These are phyloP conservation scores for Coracopsis vasa DNA, from an alignment of 2,113 vertebrate genomes.

Conservation along the genomic window DNA sequence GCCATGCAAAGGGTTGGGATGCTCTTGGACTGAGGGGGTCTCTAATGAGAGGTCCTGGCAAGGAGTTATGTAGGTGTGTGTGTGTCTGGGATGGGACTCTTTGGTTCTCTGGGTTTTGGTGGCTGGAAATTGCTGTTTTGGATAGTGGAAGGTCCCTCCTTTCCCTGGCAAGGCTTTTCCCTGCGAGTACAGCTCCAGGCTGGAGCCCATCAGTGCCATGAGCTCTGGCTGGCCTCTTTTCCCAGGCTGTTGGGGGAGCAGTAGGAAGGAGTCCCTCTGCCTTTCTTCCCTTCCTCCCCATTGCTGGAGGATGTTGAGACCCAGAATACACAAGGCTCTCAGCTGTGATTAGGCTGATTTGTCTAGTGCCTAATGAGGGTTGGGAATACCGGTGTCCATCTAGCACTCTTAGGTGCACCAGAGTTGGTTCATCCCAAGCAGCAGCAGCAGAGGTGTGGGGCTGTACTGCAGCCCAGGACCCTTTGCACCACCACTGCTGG, in stretches of 20 bases:
- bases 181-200: not conserved
- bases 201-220: not conserved
- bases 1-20: not conserved
- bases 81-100: not conserved
- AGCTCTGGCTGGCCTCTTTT: not conserved
- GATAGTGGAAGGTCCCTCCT: not conserved
- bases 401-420: fast-evolving
- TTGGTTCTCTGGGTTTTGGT: not conserved
- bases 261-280: not conserved
- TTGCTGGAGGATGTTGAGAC: not conserved
- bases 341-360: not conserved
- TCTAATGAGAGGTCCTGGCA: not conserved
- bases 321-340: not conserved
- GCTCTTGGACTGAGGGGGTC: not conserved
- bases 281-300: not conserved
- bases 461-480: not conserved
- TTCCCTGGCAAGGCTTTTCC: not conserved
- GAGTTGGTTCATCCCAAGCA: not conserved
- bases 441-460: not conserved
- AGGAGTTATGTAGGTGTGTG: not conserved
- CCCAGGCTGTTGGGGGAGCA: not conserved
- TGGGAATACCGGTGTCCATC: not conserved
- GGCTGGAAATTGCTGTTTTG: not conserved
- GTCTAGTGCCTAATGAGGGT: fast-evolving
- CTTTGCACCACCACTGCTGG: not conserved